Evolutionary conservation across 2,888 invertebrate species (phyloP), one percentile per base, ranked within the genome.

Genomic region (Orthosia gracilis): DNA sequence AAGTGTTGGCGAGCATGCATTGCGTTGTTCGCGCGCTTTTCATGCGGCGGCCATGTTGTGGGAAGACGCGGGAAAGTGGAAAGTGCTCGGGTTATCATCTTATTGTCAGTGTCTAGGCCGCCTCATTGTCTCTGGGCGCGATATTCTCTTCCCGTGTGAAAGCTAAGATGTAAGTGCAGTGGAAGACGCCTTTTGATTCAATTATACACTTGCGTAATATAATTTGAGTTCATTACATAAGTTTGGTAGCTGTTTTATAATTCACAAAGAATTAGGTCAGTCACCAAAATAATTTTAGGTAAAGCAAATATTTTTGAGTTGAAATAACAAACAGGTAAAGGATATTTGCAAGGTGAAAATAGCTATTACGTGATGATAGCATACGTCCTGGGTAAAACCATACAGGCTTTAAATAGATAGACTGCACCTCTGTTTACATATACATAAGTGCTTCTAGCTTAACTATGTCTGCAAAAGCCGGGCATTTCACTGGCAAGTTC

Each of bases 1-100:
- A 57, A 73, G 23, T 65, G 54, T 23, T n/a, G 23, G 55, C 15
- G 67, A 69, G 63, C 73, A 81, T 58, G 73, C 73, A 73, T 69
- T 66, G 74, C 82, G 73, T 75, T 69, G 71, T 82, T 80, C 69
- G 86, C 82, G 83, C 83, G 87, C 87, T 91, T 92, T 91, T 91
- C 93, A 91, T 89, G 75, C 82, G 73, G 82, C 89, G 78, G 87
- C 89, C 89, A 87, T 87, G 83, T 89, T 91, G 93, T 94, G 94
- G 90, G 94, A 95, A 94, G 88, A 81, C 88, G 88, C 91, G 93
- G 92, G 95, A 96, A 96, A 95, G 95, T 96, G 92, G 96, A 96
- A 96, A 96, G 96, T 94, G 91, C 87, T 88, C 85, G 70, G 89
- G 88, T 90, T 91, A 91, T 89, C 89, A 89, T 80, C 85, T 79